Evolutionary conservation across 1,140 invertebrate genomes (phyloP).

Genomic region (Anastrepha ludens): DNA sequence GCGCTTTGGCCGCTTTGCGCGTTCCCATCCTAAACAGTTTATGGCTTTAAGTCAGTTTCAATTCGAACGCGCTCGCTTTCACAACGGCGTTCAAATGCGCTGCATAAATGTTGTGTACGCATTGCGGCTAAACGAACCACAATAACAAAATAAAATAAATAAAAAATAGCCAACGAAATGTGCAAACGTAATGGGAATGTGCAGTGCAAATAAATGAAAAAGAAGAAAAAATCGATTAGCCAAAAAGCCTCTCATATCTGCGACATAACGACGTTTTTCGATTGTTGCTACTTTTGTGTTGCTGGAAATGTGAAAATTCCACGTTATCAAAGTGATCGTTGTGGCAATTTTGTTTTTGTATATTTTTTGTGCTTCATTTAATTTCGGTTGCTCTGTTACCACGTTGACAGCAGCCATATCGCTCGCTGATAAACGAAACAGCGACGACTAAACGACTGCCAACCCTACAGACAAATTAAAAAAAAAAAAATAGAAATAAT

Average conservation of each 20-base stretch:
- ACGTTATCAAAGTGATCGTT: conserved; percentile 43
- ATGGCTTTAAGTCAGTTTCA: conserved; percentile 25
- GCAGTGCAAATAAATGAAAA: not conserved
- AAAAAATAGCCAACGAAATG: not conserved
- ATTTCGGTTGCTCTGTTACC: conserved; percentile 2
- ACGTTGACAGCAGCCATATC: conserved; percentile 1
- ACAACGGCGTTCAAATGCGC: not conserved
- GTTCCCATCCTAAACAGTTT: not conserved
- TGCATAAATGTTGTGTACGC: not conserved
- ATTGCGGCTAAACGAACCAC: not conserved
- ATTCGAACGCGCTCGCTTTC: conserved; percentile 51
- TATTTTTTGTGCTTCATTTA: not conserved
- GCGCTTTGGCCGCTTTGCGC: conserved; percentile 18
- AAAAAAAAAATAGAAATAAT: not conserved
- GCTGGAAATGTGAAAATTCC: conserved; percentile 26
- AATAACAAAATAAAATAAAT: conserved; percentile 9
- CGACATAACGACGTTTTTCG: too few relatives aligned
- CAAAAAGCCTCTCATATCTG: not conserved
- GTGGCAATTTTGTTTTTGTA: not conserved
- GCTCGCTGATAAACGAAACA: conserved; percentile 10
- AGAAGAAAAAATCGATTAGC: conserved; percentile 4
- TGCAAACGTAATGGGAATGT: not conserved
- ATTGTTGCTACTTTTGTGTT: not conserved
- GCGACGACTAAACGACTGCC: not conserved
- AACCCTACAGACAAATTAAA: conserved; percentile 3